Evolutionary conservation across 2,888 invertebrate species (phyloP).

Genomic region (Polyommatus iphigenia): DNA sequence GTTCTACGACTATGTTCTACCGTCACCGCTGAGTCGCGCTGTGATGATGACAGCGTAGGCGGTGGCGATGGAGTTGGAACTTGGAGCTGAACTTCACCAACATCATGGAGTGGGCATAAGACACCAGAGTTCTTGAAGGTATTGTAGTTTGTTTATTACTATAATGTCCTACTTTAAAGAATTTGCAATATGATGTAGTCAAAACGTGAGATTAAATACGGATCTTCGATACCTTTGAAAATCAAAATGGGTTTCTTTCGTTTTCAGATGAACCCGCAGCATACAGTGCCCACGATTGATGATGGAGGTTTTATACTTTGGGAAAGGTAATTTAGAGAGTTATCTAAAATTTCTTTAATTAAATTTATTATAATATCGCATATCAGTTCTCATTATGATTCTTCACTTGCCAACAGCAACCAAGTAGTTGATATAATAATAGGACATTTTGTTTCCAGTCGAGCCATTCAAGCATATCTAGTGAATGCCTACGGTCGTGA

Average conservation of each 20-base stretch:
- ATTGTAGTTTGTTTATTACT: too few relatives aligned
- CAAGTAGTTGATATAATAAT: too few relatives aligned
- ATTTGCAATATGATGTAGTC: neutral
- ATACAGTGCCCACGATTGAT: constrained; percentile 85
- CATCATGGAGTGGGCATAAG: constrained; percentile 80
- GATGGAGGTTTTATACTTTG: constrained; percentile 85
- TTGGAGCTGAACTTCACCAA: constrained; percentile 82
- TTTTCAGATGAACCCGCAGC: constrained; percentile 84
- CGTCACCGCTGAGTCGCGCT: constrained; percentile 83
- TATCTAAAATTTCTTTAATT: too few relatives aligned
- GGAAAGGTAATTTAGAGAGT: constrained; percentile 78
- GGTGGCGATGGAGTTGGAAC: constrained; percentile 82
- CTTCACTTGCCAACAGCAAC: too few relatives aligned
- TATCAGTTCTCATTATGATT: too few relatives aligned
- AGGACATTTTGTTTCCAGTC: constrained; percentile 66
- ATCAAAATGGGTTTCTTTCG: neutral
- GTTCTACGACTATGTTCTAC: constrained; percentile 77
- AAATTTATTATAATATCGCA: too few relatives aligned
- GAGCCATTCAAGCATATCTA: constrained; percentile 84
- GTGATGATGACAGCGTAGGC: constrained; percentile 82
- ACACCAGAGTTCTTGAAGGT: constrained; percentile 83
- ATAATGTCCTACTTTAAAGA: too few relatives aligned
- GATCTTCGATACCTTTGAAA: too few relatives aligned
- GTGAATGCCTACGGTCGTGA: constrained; percentile 83
- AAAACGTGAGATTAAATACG: too few relatives aligned